Conservation (phyloP, 92 coral and sea anemone genomes). For the Galaxea fascicularis region DNA sequence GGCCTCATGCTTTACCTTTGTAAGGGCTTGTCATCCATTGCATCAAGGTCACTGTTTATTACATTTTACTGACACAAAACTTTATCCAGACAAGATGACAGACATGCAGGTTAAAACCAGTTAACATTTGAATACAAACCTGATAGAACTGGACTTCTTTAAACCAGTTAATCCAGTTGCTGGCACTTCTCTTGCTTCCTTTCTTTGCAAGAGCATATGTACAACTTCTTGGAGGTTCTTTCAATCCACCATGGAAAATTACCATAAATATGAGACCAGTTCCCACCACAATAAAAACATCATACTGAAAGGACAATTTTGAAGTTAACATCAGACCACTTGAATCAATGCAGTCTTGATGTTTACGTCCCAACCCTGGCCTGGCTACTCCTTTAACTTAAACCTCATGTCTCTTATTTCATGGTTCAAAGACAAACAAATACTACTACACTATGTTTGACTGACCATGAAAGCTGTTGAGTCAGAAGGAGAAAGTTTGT, state of each 20-base stretch:
- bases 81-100: too few relatives aligned
- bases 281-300: constrained; percentile 83
- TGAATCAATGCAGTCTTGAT: neutral
- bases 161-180: constrained; percentile 91
- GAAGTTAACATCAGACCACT: too few relatives aligned
- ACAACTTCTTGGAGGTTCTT: constrained; percentile 80
- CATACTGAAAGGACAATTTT: constrained; percentile 59
- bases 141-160: constrained; percentile 88
- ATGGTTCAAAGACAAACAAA: too few relatives aligned
- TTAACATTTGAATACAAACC: constrained; percentile 45
- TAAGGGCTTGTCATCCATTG: too few relatives aligned
- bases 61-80: too few relatives aligned
- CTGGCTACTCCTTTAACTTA: too few relatives aligned
- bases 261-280: constrained; percentile 86
- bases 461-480: constrained; percentile 88
- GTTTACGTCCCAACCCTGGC: too few relatives aligned
- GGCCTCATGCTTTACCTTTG: too few relatives aligned
- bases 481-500: constrained; percentile 64
- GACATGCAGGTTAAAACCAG: too few relatives aligned
- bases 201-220: constrained; percentile 58
- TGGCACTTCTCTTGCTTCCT: constrained; percentile 80
- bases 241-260: constrained; percentile 85
- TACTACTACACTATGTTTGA: neutral
- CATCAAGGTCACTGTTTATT: too few relatives aligned
- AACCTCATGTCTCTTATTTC: too few relatives aligned